A percentile compares a stretch with the other conserved stretches of the same genome.
These are phyloP conservation scores for Hypomecis punctinalis DNA, from an alignment of 2,888 invertebrate genomes.

Conservation along the genomic window DNA sequence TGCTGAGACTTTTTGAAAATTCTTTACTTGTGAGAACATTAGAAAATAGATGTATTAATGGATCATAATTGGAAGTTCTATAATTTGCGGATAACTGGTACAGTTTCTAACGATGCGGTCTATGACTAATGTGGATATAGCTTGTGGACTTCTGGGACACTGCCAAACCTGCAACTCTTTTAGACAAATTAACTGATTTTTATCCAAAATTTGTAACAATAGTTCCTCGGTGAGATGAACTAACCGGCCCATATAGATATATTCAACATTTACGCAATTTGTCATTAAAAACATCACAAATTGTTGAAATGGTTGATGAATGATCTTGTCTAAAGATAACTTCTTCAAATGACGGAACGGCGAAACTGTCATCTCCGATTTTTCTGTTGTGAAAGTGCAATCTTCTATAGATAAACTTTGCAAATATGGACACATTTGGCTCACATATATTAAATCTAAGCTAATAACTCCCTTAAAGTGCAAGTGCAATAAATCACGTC, in stretches of 20 bases:
- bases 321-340: not conserved
- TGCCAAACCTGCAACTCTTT: not conserved
- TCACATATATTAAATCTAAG: not conserved
- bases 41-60: too few species aligned
- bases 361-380: not conserved
- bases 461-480: not conserved
- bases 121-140: not conserved
- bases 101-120: too few species aligned
- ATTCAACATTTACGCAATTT: not conserved
- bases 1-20: too few species aligned
- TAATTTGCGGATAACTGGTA: too few species aligned
- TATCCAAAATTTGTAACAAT: conserved; percentile 1
- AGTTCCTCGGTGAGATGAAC: not conserved
- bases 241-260: not conserved
- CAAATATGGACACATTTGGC: not conserved
- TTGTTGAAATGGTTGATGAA: not conserved
- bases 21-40: too few species aligned
- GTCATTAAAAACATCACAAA: not conserved
- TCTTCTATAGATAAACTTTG: not conserved
- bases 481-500: not conserved
- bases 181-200: not conserved
- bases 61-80: too few species aligned
- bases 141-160: not conserved
- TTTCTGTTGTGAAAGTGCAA: not conserved
- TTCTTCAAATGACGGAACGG: not conserved